Evolutionary conservation across 2,888 invertebrate species (phyloP), one percentile per base, ranked within the genome.

Genomic region (Epinotia bilunana): DNA sequence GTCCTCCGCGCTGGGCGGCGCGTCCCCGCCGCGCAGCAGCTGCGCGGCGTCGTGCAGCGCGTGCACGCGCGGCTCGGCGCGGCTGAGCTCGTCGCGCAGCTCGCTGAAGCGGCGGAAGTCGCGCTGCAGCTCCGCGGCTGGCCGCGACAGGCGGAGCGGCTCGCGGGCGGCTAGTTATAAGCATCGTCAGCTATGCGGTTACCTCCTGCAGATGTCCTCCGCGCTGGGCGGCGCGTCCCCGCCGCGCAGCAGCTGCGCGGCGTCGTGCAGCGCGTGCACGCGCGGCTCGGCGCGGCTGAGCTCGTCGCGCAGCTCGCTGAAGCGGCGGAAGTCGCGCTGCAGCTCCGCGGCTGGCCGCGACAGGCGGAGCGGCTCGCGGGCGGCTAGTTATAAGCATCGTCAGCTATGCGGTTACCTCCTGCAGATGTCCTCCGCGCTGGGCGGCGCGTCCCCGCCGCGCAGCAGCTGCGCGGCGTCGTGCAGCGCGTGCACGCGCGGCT

Each of bases 21-120:
- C 95, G 72, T 95, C 96, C 0, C 95, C 95, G 57, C 95, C 91
- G 13, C 95, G 92, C 76, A 98, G 91, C 80, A 98, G 90, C 83
- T 97, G 97, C 4, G 98, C 97, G 1, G 97, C 96, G 86, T 98
- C 97, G 82, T 98, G 97, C 64, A 99, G 94, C 75, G 98, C 97
- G 78, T 97, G 94, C 63, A 99, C 97, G 71, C 98, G 95, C 0
- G 98, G 98, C 88, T 98, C 98, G 83, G 97, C 97, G 76, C 97
- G 95, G 83, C 97, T 97, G 78, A 99, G 91, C 85, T 98, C 98
- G 78, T 95, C 95, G 62, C 97, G 95, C 78, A 98, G 91, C 80
- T 97, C 97, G 80, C 95, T 95, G 93, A 99, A 98, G 96, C 90
- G 85, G 0, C 89, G 82, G 91, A 92, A 92, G 86, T 93, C 93